phyloP scores from a whole-genome alignment of 92 coral and sea anemone genomes.

The Ricordea florida region DNA sequence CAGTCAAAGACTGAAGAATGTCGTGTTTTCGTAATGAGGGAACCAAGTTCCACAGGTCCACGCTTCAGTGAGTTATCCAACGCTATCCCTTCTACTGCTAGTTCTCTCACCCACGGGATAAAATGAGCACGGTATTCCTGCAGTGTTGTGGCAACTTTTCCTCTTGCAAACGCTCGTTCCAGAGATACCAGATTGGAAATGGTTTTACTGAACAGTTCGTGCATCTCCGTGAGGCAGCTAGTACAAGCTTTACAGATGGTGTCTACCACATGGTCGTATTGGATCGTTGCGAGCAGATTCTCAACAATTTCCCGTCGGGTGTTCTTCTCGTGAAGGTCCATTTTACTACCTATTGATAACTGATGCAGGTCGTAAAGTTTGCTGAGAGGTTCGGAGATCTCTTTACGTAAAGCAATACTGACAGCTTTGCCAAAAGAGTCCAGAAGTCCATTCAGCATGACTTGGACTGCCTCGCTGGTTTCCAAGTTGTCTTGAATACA shows the following conservation, averaged over 20 bases:
- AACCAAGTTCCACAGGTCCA: slow-evolving; percentile 53
- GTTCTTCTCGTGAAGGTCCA: not conserved
- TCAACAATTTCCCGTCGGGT: not conserved
- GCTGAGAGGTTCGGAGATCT: slow-evolving; percentile 57
- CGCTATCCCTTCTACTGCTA: slow-evolving; percentile 60
- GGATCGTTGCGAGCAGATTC: not conserved
- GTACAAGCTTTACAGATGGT: slow-evolving; percentile 10
- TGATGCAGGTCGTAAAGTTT: slow-evolving; percentile 21
- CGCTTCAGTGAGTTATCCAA: slow-evolving; percentile 28
- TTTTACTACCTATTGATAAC: not conserved
- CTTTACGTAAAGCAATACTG: slow-evolving; percentile 39
- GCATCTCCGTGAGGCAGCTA: not conserved
- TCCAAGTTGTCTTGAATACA: not conserved
- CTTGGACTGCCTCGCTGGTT: not conserved
- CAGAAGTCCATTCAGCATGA: slow-evolving; percentile 40
- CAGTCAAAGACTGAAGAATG: slow-evolving; percentile 41
- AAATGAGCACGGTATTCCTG: slow-evolving; percentile 7
- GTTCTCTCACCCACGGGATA: slow-evolving; percentile 55
- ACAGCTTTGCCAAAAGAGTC: slow-evolving; percentile 54
- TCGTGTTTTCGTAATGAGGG: not conserved
- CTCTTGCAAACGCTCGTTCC: not conserved
- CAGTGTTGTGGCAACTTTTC: not conserved
- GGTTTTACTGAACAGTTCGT: not conserved
- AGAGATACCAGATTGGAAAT: not conserved
- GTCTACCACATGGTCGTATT: slow-evolving; percentile 5